These are phyloP conservation scores for Drosophila lutescens DNA, from an alignment of 2,888 invertebrate species.

Conservation along the genomic window DNA sequence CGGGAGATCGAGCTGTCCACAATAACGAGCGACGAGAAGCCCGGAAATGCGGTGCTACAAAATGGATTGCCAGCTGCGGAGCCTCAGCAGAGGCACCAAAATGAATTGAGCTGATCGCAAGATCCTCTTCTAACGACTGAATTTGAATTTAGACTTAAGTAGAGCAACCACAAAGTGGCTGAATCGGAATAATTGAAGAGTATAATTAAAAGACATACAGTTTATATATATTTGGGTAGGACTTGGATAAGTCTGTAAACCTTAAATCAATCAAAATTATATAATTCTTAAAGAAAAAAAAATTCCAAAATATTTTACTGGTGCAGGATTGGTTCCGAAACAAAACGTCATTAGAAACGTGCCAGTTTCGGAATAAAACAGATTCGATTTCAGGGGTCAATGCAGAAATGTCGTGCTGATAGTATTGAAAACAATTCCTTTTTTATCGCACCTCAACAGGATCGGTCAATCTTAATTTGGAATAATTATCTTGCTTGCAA, in stretches of 20 bases:
- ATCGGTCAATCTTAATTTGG: not conserved
- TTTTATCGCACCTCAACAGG: not conserved
- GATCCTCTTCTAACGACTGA: constrained; percentile 55
- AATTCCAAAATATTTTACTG: not conserved
- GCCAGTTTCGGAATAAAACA: not conserved
- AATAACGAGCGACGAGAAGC: constrained; percentile 77
- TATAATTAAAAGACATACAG: constrained; percentile 8
- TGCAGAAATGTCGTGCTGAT: not conserved
- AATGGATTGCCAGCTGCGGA: constrained; percentile 73
- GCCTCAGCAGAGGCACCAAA: constrained; percentile 63
- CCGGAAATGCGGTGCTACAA: constrained; percentile 43
- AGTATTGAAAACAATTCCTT: not conserved
- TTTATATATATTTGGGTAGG: constrained; percentile 18
- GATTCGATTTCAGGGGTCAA: not conserved
- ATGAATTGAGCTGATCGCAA: constrained; percentile 18
- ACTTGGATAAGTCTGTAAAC: constrained; percentile 22
- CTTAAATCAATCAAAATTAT: constrained; percentile 37
- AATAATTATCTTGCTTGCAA: constrained; percentile 10
- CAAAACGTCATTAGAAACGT: constrained; percentile 1
- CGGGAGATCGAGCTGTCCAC: constrained; percentile 83
- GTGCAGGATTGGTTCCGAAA: constrained; percentile 3
- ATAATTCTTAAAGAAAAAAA: constrained; percentile 23
- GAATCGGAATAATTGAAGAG: constrained; percentile 2
- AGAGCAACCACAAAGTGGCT: constrained; percentile 39
- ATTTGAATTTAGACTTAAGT: constrained; percentile 25